phyloP scores from a whole-genome alignment of 2,113 vertebrate genomes.

The Pimephales promelas region DNA sequence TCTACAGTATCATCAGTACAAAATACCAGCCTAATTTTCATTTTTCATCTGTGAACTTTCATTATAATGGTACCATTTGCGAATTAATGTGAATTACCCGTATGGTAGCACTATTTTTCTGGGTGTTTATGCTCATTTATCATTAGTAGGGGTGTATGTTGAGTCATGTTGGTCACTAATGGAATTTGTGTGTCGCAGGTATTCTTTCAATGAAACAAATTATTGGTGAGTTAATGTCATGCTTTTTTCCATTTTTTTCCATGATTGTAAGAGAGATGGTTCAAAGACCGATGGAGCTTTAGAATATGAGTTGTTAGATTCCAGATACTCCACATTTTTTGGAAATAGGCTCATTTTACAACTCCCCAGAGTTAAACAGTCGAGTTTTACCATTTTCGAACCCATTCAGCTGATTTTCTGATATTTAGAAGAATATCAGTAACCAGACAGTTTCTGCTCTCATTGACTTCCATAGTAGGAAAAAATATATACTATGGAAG shows the following conservation, averaged over 20 bases:
- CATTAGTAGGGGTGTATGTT: too few species aligned
- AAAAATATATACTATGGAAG: too few species aligned
- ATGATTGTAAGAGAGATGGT: conserved; percentile 12
- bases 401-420: too few species aligned
- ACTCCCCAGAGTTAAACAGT: too few species aligned
- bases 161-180: conserved; percentile 42
- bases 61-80: neutral
- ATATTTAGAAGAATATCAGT: too few species aligned
- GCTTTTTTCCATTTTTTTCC: neutral
- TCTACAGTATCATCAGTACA: neutral
- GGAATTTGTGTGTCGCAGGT: conserved; percentile 59
- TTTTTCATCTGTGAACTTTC: too few species aligned
- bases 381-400: too few species aligned
- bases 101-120: neutral
- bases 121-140: neutral
- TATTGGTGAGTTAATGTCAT: conserved; percentile 79
- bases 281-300: neutral
- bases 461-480: too few species aligned
- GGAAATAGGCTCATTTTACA: too few species aligned
- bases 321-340: too few species aligned
- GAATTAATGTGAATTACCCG: neutral
- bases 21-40: neutral
- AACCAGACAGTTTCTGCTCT: too few species aligned
- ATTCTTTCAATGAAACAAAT: conserved; percentile 78
- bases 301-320: neutral